These are phyloP conservation scores for Mesorhabditis spiculigera DNA, from an alignment of 2,888 invertebrate species.

Conservation along the genomic window DNA sequence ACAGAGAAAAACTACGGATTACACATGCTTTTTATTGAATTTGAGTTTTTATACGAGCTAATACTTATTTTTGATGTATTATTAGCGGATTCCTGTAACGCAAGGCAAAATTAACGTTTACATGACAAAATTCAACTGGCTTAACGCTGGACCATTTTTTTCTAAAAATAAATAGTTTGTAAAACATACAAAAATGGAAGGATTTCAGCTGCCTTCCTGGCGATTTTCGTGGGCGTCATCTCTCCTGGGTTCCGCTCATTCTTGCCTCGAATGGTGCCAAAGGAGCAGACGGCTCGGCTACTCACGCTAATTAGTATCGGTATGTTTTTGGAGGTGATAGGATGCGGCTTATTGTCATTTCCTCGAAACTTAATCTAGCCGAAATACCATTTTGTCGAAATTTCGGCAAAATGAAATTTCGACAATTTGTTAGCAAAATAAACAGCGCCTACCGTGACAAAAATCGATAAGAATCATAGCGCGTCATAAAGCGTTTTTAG, in stretches of 20 bases:
- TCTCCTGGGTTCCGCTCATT: slow-evolving; percentile 49
- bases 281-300: slow-evolving; percentile 51
- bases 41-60: no score
- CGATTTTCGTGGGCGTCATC: slow-evolving; percentile 41
- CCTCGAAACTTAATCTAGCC: no score
- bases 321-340: neutral
- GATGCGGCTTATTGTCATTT: neutral
- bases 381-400: no score
- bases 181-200: neutral
- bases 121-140: neutral
- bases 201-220: slow-evolving; percentile 39
- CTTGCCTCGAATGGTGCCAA: slow-evolving; percentile 51
- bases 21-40: no score
- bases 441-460: no score
- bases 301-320: slow-evolving; percentile 24
- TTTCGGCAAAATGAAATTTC: no score
- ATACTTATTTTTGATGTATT: neutral
- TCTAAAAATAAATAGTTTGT: neutral
- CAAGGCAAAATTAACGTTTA: neutral
- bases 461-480: no score
- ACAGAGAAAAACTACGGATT: no score
- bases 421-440: no score
- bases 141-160: neutral
- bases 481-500: no score
- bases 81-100: no score